Evolutionary conservation across 1,140 invertebrate genomes (phyloP).

Genomic region (Ceratosolen solmsi): DNA sequence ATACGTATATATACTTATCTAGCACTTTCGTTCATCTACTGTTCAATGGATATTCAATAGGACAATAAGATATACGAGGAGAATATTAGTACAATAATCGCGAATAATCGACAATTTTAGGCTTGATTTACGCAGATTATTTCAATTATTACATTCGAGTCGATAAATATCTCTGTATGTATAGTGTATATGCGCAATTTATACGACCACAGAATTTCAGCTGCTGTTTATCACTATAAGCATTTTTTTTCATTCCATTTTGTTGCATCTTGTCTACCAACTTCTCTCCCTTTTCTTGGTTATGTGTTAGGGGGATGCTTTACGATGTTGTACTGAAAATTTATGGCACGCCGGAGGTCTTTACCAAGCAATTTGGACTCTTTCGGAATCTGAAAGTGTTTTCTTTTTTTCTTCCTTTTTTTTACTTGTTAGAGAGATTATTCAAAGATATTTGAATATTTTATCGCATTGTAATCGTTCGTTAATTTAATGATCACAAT

Average conservation of each 20-base stretch:
- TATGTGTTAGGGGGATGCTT: neutral
- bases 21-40: neutral
- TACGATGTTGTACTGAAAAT: constrained; percentile 24
- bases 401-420: too few species aligned
- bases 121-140: too few species aligned
- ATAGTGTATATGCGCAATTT: too few species aligned
- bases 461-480: constrained; percentile 37
- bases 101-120: too few species aligned
- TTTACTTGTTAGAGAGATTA: neutral
- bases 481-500: constrained; percentile 41
- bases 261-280: neutral
- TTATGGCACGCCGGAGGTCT: constrained; percentile 1
- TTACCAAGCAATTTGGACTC: constrained; percentile 32
- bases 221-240: neutral
- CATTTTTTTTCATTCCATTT: neutral
- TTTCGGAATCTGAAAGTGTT: constrained; percentile 22
- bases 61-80: too few species aligned
- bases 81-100: too few species aligned
- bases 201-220: too few species aligned
- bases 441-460: constrained; percentile 20
- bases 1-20: too few species aligned
- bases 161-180: too few species aligned
- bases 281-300: neutral
- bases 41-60: too few species aligned
- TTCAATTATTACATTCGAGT: too few species aligned